phyloP scores from a whole-genome alignment of 2,888 invertebrate genomes.

The Drosophila testacea region DNA sequence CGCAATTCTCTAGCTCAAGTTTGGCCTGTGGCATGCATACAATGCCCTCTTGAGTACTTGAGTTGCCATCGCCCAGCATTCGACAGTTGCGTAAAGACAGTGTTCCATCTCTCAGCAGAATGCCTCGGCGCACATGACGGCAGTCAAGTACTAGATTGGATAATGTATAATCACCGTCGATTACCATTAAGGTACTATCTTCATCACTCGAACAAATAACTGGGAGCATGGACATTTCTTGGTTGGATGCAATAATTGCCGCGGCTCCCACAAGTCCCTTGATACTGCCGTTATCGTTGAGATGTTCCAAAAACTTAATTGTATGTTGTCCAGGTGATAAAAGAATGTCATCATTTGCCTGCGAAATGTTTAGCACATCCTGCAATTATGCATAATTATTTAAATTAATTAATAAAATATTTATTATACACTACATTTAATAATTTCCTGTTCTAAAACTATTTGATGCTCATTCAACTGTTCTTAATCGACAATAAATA shows the following conservation, averaged over 20 bases:
- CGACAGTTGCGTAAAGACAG: conserved; percentile 86
- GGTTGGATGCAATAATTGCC: neutral
- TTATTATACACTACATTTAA: no score
- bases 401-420: no score
- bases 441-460: no score
- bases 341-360: conserved; percentile 85
- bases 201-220: conserved; percentile 85
- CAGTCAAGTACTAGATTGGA: conserved; percentile 87
- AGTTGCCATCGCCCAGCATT: conserved; percentile 86
- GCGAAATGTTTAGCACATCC: conserved; percentile 81
- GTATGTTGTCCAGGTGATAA: conserved; percentile 86
- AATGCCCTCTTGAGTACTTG: conserved; percentile 87
- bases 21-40: conserved; percentile 85
- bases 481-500: no score
- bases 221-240: conserved; percentile 64
- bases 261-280: conserved; percentile 45
- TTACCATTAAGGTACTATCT: conserved; percentile 86
- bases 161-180: conserved; percentile 86
- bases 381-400: conserved; percentile 53
- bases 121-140: conserved; percentile 86
- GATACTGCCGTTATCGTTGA: conserved; percentile 86
- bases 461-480: no score
- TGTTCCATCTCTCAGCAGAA: conserved; percentile 86
- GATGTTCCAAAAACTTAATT: conserved; percentile 86
- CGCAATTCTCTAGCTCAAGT: conserved; percentile 85